These are phyloP conservation scores for Diachrysia chrysitis DNA, from an alignment of 2,888 invertebrate genomes.

Conservation along the genomic window DNA sequence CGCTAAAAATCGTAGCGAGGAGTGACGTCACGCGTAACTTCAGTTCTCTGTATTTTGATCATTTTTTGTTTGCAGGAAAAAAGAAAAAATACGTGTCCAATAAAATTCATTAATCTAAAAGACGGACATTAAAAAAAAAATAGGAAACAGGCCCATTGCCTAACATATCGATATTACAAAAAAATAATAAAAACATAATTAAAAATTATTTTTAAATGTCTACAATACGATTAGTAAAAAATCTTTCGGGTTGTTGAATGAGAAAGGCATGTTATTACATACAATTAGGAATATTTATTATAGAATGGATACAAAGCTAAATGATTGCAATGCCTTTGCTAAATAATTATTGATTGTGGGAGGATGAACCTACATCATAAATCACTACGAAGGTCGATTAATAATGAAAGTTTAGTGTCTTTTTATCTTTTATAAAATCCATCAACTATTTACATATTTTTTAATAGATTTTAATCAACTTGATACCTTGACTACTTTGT, in stretches of 20 bases:
- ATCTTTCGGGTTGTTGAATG: background rate
- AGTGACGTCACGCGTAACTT: too few relatives aligned
- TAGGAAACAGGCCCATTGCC: too few relatives aligned
- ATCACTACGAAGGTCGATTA: slow-evolving; percentile 27
- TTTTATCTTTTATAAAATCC: background rate
- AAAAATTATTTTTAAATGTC: too few relatives aligned
- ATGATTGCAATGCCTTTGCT: slow-evolving; percentile 29
- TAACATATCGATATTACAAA: too few relatives aligned
- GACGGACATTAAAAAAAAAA: too few relatives aligned
- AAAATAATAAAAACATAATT: too few relatives aligned
- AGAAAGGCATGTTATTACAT: slow-evolving; percentile 9
- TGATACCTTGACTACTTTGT: too few relatives aligned
- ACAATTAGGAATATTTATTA: slow-evolving; percentile 15
- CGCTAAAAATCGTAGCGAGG: too few relatives aligned
- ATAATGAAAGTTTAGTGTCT: slow-evolving; percentile 24
- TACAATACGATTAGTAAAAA: background rate
- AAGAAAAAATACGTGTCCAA: too few relatives aligned
- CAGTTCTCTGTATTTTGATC: too few relatives aligned
- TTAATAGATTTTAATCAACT: background rate
- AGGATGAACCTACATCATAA: slow-evolving; percentile 26
- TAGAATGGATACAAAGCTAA: slow-evolving; percentile 12
- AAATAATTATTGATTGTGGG: slow-evolving; percentile 26
- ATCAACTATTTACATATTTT: background rate
- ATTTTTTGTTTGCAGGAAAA: too few relatives aligned
- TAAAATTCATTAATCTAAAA: too few relatives aligned